Evolutionary conservation across 2,888 invertebrate genomes (phyloP), one percentile per base, ranked within the genome.

Genomic region (Drosophila pseudotalamancana): DNA sequence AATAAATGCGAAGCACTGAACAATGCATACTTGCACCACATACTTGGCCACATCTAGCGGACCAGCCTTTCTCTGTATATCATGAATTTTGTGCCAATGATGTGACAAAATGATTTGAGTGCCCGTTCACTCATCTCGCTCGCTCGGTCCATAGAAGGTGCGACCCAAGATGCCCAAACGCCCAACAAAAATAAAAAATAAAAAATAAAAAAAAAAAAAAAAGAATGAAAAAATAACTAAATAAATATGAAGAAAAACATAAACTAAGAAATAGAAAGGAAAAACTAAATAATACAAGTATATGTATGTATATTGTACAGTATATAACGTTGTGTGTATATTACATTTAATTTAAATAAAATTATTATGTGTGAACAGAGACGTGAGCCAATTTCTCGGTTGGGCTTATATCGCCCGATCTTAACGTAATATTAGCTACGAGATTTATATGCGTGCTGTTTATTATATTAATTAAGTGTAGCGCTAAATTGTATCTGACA

Each of bases 111-210:
- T 49, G 59, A 51, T 72, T 67, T 72, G 68, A 74, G 50, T 62
- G 62, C 48, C 56, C 59, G 45, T 55, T 68, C 77, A 27, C 43
- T 46, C 54, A 61, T 81, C 57, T 68, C 77, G 32, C 43, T 46
- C 54, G 61, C 84, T 77, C 88, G 73, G 80, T 46, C 88, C 88
- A 82, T 89, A 88, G 88, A 88, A 89, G 88, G 88, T 80, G 83
- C 71, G 88, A 72, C 69, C 79, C 71, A 56, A 69, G 54, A 69
- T 69, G 60, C 70, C 56, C 62, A 51, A 59, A 25, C 19, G 51
- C 29, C 39, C 25, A 46, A 59, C 54, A 8, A 55, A 56, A 46
- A 56, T 61, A 49, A 19, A 8, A 53, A 61, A 27, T 37, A 54
- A 27, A 55, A 53, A 37, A 43, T 8, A 56, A 37, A 18, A 12